Evolutionary conservation across 1,140 invertebrate species (phyloP).

Genomic region (Linepithema humile): DNA sequence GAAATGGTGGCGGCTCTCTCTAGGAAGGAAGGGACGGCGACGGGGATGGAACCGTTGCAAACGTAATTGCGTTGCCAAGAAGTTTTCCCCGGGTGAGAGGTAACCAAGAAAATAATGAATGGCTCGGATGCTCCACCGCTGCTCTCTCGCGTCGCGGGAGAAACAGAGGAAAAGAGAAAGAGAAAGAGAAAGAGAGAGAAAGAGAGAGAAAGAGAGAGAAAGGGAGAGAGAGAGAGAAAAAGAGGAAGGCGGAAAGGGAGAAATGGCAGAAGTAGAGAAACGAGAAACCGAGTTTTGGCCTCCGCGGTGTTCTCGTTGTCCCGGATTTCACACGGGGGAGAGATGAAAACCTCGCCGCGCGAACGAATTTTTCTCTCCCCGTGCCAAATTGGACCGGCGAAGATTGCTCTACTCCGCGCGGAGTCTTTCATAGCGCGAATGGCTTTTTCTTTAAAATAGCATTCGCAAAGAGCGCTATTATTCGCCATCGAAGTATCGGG

Average conservation of each 20-base stretch:
- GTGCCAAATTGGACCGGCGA: constrained; percentile 69
- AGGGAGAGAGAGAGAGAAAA: constrained; percentile 47
- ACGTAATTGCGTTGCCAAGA: constrained; percentile 84
- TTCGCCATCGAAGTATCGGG: not conserved
- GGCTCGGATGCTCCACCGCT: constrained; percentile 68
- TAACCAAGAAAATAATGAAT: constrained; percentile 85
- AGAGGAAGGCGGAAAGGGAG: constrained; percentile 42
- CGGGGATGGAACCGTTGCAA: constrained; percentile 44
- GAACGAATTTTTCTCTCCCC: constrained; percentile 68
- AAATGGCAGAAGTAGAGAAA: constrained; percentile 51
- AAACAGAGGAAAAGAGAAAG: constrained; percentile 43
- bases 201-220: constrained; percentile 19
- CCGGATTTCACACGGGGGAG: constrained; percentile 67
- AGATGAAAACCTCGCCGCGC: constrained; percentile 66
- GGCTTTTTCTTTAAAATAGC: constrained; percentile 1
- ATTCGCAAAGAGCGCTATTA: not conserved
- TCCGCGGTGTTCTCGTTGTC: constrained; percentile 62
- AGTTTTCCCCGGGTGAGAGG: constrained; percentile 83
- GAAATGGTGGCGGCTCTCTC: constrained; percentile 45
- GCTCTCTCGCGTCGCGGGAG: constrained; percentile 50
- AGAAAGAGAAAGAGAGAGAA: constrained; percentile 44
- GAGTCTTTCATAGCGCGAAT: not conserved
- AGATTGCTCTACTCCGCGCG: constrained; percentile 61
- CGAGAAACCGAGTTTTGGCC: constrained; percentile 60
- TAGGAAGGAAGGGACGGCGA: constrained; percentile 57